These are phyloP conservation scores for Zele albiditarsus DNA, from an alignment of 2,888 invertebrate genomes.

Conservation along the genomic window DNA sequence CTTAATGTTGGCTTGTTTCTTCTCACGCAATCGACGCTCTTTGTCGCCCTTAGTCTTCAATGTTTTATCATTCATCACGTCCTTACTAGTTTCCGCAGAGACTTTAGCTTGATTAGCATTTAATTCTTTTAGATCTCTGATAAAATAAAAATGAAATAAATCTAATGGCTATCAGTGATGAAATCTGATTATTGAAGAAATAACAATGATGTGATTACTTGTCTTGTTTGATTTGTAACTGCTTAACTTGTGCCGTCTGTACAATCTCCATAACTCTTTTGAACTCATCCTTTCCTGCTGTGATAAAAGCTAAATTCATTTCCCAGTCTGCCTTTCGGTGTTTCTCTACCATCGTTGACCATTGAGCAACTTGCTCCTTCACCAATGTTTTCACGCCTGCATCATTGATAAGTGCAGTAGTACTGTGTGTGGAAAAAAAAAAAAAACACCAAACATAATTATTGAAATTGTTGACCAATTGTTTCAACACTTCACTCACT, in stretches of 20 bases:
- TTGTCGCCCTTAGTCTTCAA: constrained; percentile 80
- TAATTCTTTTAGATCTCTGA: constrained; percentile 79
- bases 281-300: constrained; percentile 74
- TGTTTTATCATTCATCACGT: constrained; percentile 78
- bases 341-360: constrained; percentile 77
- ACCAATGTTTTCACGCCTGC: constrained; percentile 74
- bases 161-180: background rate
- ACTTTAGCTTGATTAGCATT: constrained; percentile 79
- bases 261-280: constrained; percentile 75
- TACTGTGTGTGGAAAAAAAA: constrained; percentile 65
- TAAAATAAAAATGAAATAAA: constrained; percentile 25
- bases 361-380: constrained; percentile 78
- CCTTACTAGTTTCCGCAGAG: constrained; percentile 80
- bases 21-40: constrained; percentile 77
- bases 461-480: background rate
- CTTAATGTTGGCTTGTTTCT: constrained; percentile 79
- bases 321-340: constrained; percentile 77
- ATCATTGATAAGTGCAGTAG: constrained; percentile 68
- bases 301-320: constrained; percentile 75
- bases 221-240: constrained; percentile 76
- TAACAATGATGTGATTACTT: constrained; percentile 68
- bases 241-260: constrained; percentile 75
- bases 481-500: constrained; percentile 65
- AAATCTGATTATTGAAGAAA: background rate
- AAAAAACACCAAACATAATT: background rate